phyloP scores from a whole-genome alignment of 2,888 invertebrate genomes.

The Melanargia galathea region DNA sequence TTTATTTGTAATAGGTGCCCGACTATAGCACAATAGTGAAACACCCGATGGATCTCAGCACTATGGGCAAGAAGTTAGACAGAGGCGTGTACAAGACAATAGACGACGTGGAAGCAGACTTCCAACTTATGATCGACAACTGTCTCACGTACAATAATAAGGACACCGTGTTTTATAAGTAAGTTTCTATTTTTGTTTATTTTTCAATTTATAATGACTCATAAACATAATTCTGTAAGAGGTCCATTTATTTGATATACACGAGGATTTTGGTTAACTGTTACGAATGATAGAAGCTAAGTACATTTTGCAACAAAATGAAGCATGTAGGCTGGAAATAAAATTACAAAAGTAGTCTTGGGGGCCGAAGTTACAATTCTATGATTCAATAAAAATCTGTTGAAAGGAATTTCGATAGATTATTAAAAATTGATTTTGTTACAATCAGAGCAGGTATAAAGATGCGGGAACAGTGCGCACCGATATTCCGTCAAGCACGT shows the following conservation, averaged over 20 bases:
- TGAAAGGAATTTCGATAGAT: not conserved
- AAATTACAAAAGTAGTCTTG: too few species aligned
- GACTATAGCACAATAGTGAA: slow-evolving; percentile 87
- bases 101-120: slow-evolving; percentile 92
- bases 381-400: too few species aligned
- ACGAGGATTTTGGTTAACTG: too few species aligned
- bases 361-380: too few species aligned
- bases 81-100: slow-evolving; percentile 85
- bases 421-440: not conserved
- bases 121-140: slow-evolving; percentile 97
- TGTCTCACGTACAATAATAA: slow-evolving; percentile 97
- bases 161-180: slow-evolving; percentile 95
- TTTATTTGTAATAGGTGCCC: slow-evolving; percentile 82
- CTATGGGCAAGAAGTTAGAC: slow-evolving; percentile 91
- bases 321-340: too few species aligned
- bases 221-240: too few species aligned
- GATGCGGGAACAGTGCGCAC: slow-evolving; percentile 93
- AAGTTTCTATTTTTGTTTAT: slow-evolving; percentile 34
- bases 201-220: not conserved
- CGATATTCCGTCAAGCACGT: slow-evolving; percentile 89
- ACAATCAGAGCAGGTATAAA: slow-evolving; percentile 88
- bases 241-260: too few species aligned
- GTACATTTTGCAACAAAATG: too few species aligned
- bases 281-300: too few species aligned
- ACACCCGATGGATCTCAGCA: slow-evolving; percentile 78